Evolutionary conservation across 2,113 vertebrate species (phyloP).

Genomic region (Pseudorectes ferrugineus): DNA sequence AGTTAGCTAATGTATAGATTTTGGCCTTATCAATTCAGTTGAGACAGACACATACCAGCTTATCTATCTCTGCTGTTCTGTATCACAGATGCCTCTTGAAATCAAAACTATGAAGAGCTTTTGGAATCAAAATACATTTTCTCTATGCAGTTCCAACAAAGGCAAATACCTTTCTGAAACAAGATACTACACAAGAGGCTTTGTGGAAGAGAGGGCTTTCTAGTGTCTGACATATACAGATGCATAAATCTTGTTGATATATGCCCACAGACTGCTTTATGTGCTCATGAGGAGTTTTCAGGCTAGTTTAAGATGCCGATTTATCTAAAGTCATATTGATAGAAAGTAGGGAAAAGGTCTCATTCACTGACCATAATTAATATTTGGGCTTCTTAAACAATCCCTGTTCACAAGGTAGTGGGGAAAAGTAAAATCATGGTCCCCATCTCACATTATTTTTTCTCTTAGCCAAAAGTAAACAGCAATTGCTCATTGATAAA

Average conservation of each 20-base stretch:
- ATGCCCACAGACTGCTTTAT: neutral
- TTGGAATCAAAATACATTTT: neutral
- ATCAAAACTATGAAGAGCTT: neutral
- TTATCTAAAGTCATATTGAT: neutral
- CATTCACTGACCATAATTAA: neutral
- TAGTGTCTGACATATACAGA: neutral
- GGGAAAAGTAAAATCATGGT: neutral
- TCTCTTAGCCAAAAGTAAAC: neutral
- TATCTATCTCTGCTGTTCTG: neutral
- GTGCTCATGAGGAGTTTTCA: neutral
- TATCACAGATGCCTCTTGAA: neutral
- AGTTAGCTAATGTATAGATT: neutral
- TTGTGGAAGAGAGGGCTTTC: neutral
- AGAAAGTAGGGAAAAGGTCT: neutral
- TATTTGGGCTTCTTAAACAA: neutral
- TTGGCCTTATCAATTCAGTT: neutral
- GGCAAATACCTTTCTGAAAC: neutral
- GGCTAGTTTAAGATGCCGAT: neutral
- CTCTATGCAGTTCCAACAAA: neutral
- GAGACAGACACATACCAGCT: neutral
- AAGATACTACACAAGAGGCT: neutral
- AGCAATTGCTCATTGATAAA: neutral
- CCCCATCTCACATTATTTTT: neutral
- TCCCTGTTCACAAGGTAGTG: neutral
- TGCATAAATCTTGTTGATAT: neutral